Conservation (phyloP, 2,797 vertebrate species). For the Naso thynnoides region DNA sequence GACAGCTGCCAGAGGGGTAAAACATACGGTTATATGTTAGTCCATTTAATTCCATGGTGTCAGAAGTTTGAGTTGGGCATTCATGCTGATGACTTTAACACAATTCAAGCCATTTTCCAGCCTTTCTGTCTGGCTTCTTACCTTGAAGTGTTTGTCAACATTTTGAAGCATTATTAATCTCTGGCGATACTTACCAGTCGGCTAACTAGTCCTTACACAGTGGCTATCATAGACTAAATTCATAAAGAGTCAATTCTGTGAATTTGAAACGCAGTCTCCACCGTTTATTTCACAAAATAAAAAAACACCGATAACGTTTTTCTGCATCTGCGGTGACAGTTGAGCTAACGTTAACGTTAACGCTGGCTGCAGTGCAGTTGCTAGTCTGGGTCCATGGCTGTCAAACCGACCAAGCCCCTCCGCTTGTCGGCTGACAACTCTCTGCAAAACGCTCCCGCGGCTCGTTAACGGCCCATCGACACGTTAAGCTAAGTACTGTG, state of each 20-base stretch:
- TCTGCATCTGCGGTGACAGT: conserved; percentile 70
- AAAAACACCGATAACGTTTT: conserved; percentile 53
- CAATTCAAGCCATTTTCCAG: conserved; percentile 11
- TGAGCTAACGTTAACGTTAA: conserved; percentile 77
- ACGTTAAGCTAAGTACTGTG: no score
- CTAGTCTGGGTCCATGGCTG: conserved; percentile 68
- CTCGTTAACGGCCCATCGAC: not conserved
- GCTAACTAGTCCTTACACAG: not conserved
- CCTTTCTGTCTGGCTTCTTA: conserved; percentile 8
- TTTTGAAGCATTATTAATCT: not conserved
- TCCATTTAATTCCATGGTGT: not conserved
- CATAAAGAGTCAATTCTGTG: not conserved
- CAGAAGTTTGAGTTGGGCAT: not conserved
- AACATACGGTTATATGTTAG: not conserved
- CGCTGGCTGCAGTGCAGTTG: conserved; percentile 71
- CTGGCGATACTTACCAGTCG: not conserved
- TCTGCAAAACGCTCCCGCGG: conserved; percentile 15
- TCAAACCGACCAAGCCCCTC: conserved; percentile 69
- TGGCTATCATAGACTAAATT: not conserved
- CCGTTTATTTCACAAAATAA: conserved; percentile 43
- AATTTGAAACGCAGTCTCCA: conserved; percentile 5
- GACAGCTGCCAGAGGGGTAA: not conserved
- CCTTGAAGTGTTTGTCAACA: conserved; percentile 22
- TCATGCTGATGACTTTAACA: conserved; percentile 18
- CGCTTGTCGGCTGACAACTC: conserved; percentile 53